A percentile compares a stretch with the other conserved stretches of the same genome.
Evolutionary conservation across 2,113 vertebrate genomes (phyloP).

Genomic region (Bucco capensis): DNA sequence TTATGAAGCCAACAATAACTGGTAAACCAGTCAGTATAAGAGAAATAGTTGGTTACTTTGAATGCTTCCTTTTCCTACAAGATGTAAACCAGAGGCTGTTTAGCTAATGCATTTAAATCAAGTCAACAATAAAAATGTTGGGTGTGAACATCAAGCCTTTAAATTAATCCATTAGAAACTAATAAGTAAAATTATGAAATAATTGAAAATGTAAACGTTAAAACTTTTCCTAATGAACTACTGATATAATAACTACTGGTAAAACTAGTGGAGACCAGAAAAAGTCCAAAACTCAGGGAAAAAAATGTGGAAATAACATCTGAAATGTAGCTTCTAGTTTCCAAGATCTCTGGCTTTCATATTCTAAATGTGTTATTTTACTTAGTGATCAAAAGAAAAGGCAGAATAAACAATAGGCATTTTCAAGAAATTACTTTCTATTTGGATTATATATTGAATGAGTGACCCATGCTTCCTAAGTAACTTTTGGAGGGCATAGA

Average conservation of each 20-base stretch:
- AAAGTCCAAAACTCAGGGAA: neutral
- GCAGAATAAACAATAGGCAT: neutral
- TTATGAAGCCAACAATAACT: conserved; percentile 28
- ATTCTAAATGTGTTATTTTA: conserved; percentile 37
- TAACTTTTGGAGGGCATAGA: neutral
- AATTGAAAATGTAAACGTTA: neutral
- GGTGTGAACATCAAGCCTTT: conserved; percentile 8
- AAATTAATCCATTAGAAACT: conserved; percentile 20
- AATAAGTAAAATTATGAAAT: conserved; percentile 34
- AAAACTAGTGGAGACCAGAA: neutral
- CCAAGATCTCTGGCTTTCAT: neutral
- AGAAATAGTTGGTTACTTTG: conserved; percentile 42
- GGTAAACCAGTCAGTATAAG: conserved; percentile 45
- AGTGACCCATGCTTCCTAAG: neutral
- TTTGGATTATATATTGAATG: conserved; percentile 19
- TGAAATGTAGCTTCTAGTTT: conserved; percentile 7
- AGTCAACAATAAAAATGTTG: neutral
- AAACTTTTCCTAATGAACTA: conserved; percentile 12
- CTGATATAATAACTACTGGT: neutral
- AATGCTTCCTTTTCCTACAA: neutral
- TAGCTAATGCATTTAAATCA: conserved; percentile 7
- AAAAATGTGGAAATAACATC: neutral
- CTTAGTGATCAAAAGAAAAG: conserved; percentile 44
- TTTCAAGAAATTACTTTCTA: conserved; percentile 11
- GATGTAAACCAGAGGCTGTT: neutral